These are phyloP conservation scores for Tetraneura akinire DNA, from an alignment of 1,140 invertebrate genomes.

Conservation along the genomic window DNA sequence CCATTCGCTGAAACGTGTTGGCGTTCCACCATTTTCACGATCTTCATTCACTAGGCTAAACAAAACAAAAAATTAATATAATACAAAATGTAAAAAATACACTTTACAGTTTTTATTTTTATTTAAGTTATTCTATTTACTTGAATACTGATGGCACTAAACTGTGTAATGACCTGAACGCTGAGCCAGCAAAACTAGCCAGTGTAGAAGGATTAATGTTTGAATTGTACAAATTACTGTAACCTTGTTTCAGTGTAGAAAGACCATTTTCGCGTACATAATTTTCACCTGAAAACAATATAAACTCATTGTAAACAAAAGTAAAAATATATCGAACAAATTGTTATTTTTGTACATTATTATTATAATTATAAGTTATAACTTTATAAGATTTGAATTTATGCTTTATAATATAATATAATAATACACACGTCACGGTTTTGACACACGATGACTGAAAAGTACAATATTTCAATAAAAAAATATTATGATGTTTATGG, in stretches of 20 bases:
- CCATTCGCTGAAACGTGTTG: slow-evolving; percentile 52
- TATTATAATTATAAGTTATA: no score
- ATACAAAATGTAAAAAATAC: background rate
- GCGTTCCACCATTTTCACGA: slow-evolving; percentile 20
- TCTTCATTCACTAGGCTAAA: slow-evolving; percentile 52
- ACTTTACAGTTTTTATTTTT: background rate
- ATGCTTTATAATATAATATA: no score
- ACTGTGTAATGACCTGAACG: slow-evolving; percentile 68
- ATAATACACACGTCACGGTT: no score
- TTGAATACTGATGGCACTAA: slow-evolving; percentile 61
- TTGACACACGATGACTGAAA: no score
- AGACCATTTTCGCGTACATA: slow-evolving; percentile 43
- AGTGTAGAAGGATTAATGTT: slow-evolving; percentile 66
- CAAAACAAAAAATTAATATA: background rate
- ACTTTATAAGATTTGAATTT: no score
- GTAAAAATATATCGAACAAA: no score
- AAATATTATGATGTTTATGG: no score
- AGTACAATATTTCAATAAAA: no score
- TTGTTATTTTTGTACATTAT: no score
- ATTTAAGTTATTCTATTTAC: slow-evolving; percentile 52
- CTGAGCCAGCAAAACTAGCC: slow-evolving; percentile 67
- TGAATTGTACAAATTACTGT: slow-evolving; percentile 64
- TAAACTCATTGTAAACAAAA: background rate
- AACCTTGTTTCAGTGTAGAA: slow-evolving; percentile 37
- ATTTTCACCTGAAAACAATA: slow-evolving; percentile 32